Evolutionary conservation across 2,888 invertebrate species (phyloP), one percentile per base, ranked within the genome.

Genomic region (Parthenolecanium corni): DNA sequence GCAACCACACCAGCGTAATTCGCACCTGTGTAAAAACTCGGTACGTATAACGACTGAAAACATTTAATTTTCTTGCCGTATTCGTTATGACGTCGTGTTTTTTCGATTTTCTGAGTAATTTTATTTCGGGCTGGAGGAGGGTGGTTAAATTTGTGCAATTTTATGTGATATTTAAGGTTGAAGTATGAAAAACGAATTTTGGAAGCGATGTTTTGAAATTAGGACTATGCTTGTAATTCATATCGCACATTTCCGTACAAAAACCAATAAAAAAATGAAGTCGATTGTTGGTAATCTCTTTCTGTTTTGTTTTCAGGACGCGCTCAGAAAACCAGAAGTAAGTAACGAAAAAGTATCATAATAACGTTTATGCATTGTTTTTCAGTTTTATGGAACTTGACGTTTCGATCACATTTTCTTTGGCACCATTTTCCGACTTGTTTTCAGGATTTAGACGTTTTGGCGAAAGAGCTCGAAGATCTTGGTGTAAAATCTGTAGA

Each of bases 401-500:
- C 31, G 14, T 31, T 53, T 2, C 14, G 4, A 31, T 6, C 31
- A 21, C 23, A 23, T 56, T 52, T 58, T 64, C 21, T 21, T 25
- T 66, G 67, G 23, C 11, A 6, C 11, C 40, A 18, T 40, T n/a
- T 36, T 66, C 44, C 38, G 18, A 46, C 46, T 52, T 51, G 16
- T 46, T 66, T 46, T 58, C 78, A 95, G 92, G 95, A 96, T 78
- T 82, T 97, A 80, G 96, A 97, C 78, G 88, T 88, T 74, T 78
- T 97, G 74, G 96, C 95, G 67, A 92, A 91, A 72, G 94, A 97
- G 77, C 81, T 96, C 73, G 94, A 90, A 77, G 90, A 94, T 78
- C 81, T 96, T 73, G 93, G 89, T 70, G 85, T 86, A 71, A 82
- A 64, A 72, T 81, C 69, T 85, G 83, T 69, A 86, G 86, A 68